Evolutionary conservation across 2,797 vertebrate genomes (phyloP), one percentile per base, ranked within the genome.

Genomic region (Coccyzus lansbergi): DNA sequence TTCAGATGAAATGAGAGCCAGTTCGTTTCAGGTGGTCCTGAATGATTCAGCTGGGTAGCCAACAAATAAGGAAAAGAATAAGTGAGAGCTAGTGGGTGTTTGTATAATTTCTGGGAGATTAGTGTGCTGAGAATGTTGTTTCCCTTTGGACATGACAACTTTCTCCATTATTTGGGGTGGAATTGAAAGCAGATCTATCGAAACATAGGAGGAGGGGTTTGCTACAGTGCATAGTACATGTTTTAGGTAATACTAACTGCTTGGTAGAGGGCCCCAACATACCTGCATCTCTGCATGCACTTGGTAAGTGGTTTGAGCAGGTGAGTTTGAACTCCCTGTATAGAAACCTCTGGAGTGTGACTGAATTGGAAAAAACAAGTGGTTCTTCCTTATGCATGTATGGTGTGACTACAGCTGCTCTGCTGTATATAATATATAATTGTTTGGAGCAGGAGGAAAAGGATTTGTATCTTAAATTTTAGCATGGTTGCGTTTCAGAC

Each of bases 111-210:
- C 33, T 51, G 48, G 7, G 28, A 49, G 44, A 22, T 29, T 22
- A 42, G 12, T 19, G 24, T 55, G 9, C 9, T 16, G 24, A 12
- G 12, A 31, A 1, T 10, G 4, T 8, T 38, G 31, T 9, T 31
- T 17, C 36, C 28, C 7, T 11, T 24, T 5, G 24, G 19, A n/a
- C 18, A 21, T 28, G 31, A 15, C 22, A 17, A 12, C 40, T 64
- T 53, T 48, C 16, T 17, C 33, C 7, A 1, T 76, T 31, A 15
- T 17, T 76, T 52, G 34, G 4, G 29, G 15, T 40, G 33, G 70
- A 48, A 24, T 25, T 13, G 44, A 40, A 34, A 64, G 67, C 21
- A 24, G 53, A 40, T 5, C 0, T n/a, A 11, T 3, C 0, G 1
- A 19, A 49, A 59, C 14, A 5, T 8, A 15, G n/a, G 28, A 18